Evolutionary conservation across 1,140 invertebrate species (phyloP).

Genomic region (Achroia grisella): DNA sequence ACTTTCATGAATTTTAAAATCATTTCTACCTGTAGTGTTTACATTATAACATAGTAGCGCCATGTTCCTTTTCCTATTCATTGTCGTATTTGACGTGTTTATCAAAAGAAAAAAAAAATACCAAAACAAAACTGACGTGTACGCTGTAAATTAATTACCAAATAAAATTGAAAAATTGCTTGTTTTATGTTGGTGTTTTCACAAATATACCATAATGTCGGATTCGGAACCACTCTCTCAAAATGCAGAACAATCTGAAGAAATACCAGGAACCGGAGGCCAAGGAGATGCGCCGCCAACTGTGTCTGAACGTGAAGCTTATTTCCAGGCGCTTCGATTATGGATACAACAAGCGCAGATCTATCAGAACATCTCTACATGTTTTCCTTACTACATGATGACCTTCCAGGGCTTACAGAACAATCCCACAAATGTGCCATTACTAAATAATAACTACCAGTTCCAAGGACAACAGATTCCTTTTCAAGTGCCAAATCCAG

Average conservation of each 20-base stretch:
- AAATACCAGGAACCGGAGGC: slow-evolving; percentile 7
- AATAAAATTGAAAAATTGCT: slow-evolving; percentile 5
- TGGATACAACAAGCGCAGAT: slow-evolving; percentile 76
- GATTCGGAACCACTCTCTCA: slow-evolving; percentile 31
- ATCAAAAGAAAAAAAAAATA: too few species aligned
- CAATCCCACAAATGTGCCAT: slow-evolving; percentile 45
- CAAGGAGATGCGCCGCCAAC: slow-evolving; percentile 27
- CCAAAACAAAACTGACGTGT: slow-evolving; percentile 56
- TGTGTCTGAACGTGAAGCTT: slow-evolving; percentile 69
- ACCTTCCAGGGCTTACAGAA: slow-evolving; percentile 71
- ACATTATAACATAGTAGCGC: too few species aligned
- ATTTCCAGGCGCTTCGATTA: slow-evolving; percentile 68
- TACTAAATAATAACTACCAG: slow-evolving; percentile 68
- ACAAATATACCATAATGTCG: slow-evolving; percentile 27
- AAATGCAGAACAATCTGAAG: slow-evolving; percentile 11
- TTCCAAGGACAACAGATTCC: slow-evolving; percentile 53
- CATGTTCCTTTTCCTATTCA: too few species aligned
- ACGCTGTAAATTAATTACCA: slow-evolving; percentile 13
- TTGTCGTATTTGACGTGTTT: too few species aligned
- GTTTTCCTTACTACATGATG: slow-evolving; percentile 76
- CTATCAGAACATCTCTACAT: slow-evolving; percentile 71
- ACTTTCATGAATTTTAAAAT: too few species aligned
- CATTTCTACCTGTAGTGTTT: too few species aligned
- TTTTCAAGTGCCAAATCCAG: slow-evolving; percentile 47
- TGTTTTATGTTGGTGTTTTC: slow-evolving; percentile 18